Evolutionary conservation across 2,888 invertebrate genomes (phyloP), one percentile per base, ranked within the genome.

Genomic region (Eulithis prunata): DNA sequence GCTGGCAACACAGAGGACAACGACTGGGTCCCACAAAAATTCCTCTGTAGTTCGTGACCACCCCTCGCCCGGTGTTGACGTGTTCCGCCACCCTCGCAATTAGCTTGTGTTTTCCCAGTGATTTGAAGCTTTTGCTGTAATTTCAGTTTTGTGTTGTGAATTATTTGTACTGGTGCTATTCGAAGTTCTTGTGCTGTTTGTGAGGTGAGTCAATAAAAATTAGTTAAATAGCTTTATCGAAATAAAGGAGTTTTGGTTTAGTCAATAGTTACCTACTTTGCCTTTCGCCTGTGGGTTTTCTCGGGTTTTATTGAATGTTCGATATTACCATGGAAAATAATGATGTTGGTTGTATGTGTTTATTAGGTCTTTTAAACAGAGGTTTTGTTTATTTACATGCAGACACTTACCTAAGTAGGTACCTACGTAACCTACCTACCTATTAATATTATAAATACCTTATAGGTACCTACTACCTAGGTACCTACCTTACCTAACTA

Each of bases 21-120:
- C 73, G 73, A 73, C 73, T 72, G 69, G 64, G 67, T 72, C 64
- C 70, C 72, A 75, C 73, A 64, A 73, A 73, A 75, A 74, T 73
- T 73, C 71, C 72, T 71, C 67, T 14, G 64, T 70, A 75, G 75
- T 75, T 59, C 70, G 73, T 66, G 70, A 71, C 64, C 63, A 70
- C 70, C 73, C 72, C 57, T 66, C 70, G 70, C 52, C 55, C 55
- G 59, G 62, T 12, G 38, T 2, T 32, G 59, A 56, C 70, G 66
- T 46, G 52, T 52, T 63, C 4, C 11, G 12, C 11, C 12, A 45
- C 63, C 53, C 55, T 43, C 12, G 57, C 3, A 57, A 43, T 43
- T 45, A 46, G 58, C 6, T 49, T 13, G 57, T 64, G 56, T 65
- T 57, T 28, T 46, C 6, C 45, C 52, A 57, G 72, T 70, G 72